Base-by-base conservation (phyloP, 2,113 vertebrate species). In the Papio anubis region DNA sequence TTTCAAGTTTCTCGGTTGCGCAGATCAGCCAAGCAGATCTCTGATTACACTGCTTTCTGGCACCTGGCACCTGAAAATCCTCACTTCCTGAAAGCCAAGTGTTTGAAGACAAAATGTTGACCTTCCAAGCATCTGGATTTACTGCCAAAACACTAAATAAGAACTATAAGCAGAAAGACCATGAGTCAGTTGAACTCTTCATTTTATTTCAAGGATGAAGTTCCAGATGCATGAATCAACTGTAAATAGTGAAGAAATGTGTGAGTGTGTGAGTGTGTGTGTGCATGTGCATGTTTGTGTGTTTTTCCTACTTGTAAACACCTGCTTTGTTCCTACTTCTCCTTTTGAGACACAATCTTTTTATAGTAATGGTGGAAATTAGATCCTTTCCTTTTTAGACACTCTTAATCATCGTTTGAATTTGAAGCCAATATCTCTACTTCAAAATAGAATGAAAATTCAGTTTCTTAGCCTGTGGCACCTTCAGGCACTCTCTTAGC, bases 381-480 rank as follows among this genome's bases (percentile, higher is more conserved):
- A 96, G 96, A 98, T 96, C 92, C 5, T 55, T 95, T 96, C 84
- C 86, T 90, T 87, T 98, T 96, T 86, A 94, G 61, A 90, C 50
- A 30, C 75, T 87, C 88, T 96, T 94, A 93, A 94, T 96, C 96
- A 97, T 96, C 95, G 81, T 88, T 88, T 87, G 40, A 59, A 66
- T 91, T 93, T 90, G 23, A 50, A 97, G 81, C 95, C 96, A 97
- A 72, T 76, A 66, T 90, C 79, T 81, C 59, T 81, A 84, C n/a
- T 87, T 96, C 94, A 95, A 96, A 97, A 96, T 96, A 98, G 95
- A 93, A 94, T 66, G 43, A 95, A 96, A 97, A 97, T 96, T 96
- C 68, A 66, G 43, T 43, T 96, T 86, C 93, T 96, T 95, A 76
- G 79, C 30, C 90, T 87, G 35, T 84, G 35, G n/a, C 20, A 93